Conservation (phyloP, 2,888 invertebrate genomes). For the Chymomyza fuscimana region DNA sequence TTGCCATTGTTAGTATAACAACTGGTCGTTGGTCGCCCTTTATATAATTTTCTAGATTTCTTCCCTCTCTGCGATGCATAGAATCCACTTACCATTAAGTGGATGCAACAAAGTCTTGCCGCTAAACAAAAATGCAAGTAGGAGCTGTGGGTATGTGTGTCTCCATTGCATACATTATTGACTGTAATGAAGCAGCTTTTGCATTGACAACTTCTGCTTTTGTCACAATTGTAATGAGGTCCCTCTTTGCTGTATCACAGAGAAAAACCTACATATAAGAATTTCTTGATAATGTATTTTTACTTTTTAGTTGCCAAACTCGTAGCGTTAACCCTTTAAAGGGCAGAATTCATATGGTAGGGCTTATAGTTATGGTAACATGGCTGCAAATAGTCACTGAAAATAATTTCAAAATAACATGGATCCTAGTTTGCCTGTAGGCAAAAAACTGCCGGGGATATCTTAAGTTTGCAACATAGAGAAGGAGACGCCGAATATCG, state of each 20-base stretch:
- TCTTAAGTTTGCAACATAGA: too few species aligned
- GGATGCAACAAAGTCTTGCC: background rate
- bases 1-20: slow-evolving; percentile 12
- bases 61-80: background rate
- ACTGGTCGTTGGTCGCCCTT: background rate
- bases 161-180: slow-evolving; percentile 12
- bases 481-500: too few species aligned
- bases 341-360: too few species aligned
- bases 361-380: too few species aligned
- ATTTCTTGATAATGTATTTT: background rate
- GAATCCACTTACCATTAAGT: slow-evolving; percentile 23
- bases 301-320: too few species aligned
- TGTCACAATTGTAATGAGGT: slow-evolving; percentile 26
- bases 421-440: too few species aligned
- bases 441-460: too few species aligned
- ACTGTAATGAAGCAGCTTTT: slow-evolving; percentile 11
- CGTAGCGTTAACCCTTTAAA: too few species aligned
- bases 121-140: slow-evolving; percentile 15
- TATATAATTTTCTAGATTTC: background rate
- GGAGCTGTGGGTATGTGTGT: background rate
- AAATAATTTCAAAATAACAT: too few species aligned
- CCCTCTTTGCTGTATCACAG: background rate
- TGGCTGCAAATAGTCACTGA: too few species aligned
- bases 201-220: slow-evolving; percentile 6
- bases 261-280: background rate